Base-by-base conservation (phyloP, 2,888 invertebrate genomes). In the Tryphoninae sp. region DNA sequence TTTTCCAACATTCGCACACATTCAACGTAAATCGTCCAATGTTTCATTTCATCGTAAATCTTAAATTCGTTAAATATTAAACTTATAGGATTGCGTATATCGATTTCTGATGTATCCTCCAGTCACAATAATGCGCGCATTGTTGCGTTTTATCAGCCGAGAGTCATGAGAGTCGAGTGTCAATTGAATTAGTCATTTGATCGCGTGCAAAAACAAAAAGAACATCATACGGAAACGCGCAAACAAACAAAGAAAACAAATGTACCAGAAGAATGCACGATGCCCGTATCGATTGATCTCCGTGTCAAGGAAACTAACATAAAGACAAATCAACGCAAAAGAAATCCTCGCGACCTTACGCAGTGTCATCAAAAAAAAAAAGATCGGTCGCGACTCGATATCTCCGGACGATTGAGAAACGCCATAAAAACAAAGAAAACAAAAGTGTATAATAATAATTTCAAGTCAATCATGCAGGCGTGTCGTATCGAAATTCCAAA, bases 71-170 rank as follows among this genome's bases (percentile, higher is more conserved):
- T 53, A 19, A 72, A 67, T 40, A 55, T 65, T 55, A 69, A 65
- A 65, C 8, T 26, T 55, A 1, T 45, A 69, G 69, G 69, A 71
- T 13, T 55, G 58, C 64, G 79, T 33, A 64, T 45, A 42, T 74
- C 45, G 64, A 33, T 33, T 11, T 59, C 49, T 11, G 65, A n/a
- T 53, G 55, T 69, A 26, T 23, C 61, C 16, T 42, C 26, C 53
- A n/a, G 62, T 67, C 33, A 9, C 62, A 61, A 45, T 26, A 45
- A 51, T 51, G 53, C 40, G 3, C 13, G 42, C 13, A 11, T 26
- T 51, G 19, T 16, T 11, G 3, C 49, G 23, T 58, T 22, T 22
- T 26, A 62, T n/a, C 1, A 51, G 40, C 51, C n/a, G 26, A 26
- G 8, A 67, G 26, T 51, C n/a, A 51, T 26, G 26, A 26, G 6